Percentiles rank a stretch among this genome's conserved stretches.
Conservation (phyloP, 2,797 vertebrate species). For the Pelobates cultripes region DNA sequence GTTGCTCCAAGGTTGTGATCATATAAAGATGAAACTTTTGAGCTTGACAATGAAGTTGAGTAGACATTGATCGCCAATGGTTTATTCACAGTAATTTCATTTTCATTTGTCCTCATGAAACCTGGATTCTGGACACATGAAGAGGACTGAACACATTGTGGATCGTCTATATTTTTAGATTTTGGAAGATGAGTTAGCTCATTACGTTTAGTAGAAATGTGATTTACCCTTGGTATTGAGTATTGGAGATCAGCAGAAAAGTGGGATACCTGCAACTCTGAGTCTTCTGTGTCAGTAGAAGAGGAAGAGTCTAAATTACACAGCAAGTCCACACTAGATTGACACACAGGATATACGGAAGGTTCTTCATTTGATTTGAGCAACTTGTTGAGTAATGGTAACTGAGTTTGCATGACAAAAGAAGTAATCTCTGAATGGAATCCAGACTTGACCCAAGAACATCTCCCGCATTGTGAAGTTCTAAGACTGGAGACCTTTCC, state of each 20-base stretch:
- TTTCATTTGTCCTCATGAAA: neutral
- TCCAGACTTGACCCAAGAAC: neutral
- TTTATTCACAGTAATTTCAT: neutral
- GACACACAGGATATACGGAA: neutral
- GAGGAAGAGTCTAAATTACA: neutral
- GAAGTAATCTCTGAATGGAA: neutral
- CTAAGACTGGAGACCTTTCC: neutral
- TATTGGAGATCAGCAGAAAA: neutral
- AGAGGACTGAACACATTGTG: neutral
- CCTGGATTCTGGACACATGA: too few species aligned
- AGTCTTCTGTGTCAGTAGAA: neutral
- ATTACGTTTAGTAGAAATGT: too few species aligned
- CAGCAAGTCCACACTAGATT: neutral
- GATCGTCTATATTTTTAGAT: too few species aligned
- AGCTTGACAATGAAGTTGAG: neutral
- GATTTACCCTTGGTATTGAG: neutral
- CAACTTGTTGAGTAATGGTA: neutral
- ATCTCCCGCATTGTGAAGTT: neutral
- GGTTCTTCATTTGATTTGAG: neutral
- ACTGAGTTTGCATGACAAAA: neutral
- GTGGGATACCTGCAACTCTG: neutral
- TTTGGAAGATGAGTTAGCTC: too few species aligned
- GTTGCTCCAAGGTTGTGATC: neutral
- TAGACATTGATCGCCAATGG: neutral
- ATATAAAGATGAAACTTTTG: too few species aligned